Base-by-base conservation (phyloP, 2,113 vertebrate species). In the Chitala chitala region DNA sequence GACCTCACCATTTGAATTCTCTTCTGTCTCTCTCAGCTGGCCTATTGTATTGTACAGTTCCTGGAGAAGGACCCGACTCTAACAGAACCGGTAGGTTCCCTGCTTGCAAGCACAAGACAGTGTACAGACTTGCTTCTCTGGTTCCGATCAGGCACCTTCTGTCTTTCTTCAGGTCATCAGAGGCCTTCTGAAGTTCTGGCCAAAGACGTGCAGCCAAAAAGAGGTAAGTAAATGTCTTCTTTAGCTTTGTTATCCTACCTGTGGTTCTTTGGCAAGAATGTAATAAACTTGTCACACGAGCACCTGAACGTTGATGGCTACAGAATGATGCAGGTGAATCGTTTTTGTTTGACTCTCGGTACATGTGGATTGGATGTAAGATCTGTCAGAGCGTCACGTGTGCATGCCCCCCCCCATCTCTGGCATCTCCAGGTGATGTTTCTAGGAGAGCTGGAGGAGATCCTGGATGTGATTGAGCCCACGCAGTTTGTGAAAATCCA, bases 11-110 rank as follows among this genome's bases (percentile, higher is more conserved):
- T 6, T 40, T 56, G 10, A 65, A 22, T 69, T 5, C 74, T 71
- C 22, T 56, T 63, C 29, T 51, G 75, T 65, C 61, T 77, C 75
- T 77, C 85, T 69, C 85, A 99, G 97, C 88, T 99, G 94, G 96
- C 97, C 0, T 99, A 99, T 92, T 99, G 97, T 89, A 98, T 99
- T 96, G 97, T 99, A 93, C 97, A 99, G 87, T 99, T 99, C 91
- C 91, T 99, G 90, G 97, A 99, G 92, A 99, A 99, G 91, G 97
- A 99, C 84, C 96, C 97, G 76, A 93, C 95, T 78, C 94, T 99
- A 90, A 99, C 97, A 91, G 97, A 99, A 91, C 94, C 96, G 72
- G 97, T 99, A 87, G 93, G 86, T 94, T 78, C 61, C 8, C 48
- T 22, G 17, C 36, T 6, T 15, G 13, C 3, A 10, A 26, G 15